phyloP scores from a whole-genome alignment of 2,113 vertebrate genomes.

The Hippocampus comes region DNA sequence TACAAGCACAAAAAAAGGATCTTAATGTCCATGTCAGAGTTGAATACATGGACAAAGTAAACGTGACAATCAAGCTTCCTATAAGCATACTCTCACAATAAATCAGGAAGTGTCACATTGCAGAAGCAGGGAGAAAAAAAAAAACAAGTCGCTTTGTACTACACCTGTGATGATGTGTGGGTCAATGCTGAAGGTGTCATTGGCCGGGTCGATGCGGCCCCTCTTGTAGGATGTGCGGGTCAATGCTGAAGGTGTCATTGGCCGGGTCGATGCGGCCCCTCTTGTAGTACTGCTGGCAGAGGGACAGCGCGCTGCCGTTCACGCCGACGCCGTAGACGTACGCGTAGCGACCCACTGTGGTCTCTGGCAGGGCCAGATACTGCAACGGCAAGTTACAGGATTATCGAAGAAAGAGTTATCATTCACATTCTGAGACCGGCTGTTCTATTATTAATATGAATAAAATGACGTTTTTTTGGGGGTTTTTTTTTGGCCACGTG shows the following conservation, averaged over 20 bases:
- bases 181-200: conserved; percentile 91
- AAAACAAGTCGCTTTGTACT: not conserved
- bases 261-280: conserved; percentile 85
- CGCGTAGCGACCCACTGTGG: conserved; percentile 85
- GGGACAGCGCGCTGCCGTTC: conserved; percentile 78
- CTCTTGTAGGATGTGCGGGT: conserved; percentile 87
- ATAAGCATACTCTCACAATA: not conserved
- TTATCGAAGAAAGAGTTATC: not conserved
- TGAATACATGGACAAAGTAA: too few relatives aligned
- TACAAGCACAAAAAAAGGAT: not conserved
- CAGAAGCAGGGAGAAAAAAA: not conserved
- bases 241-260: conserved; percentile 91
- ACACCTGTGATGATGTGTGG: conserved; percentile 80
- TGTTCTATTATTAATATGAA: not conserved
- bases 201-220: conserved; percentile 86
- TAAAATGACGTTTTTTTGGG: too few relatives aligned
- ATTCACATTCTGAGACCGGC: not conserved
- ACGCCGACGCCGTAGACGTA: conserved; percentile 72
- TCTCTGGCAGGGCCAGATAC: conserved; percentile 80
- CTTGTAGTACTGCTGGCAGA: conserved; percentile 88
- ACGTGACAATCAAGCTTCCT: not conserved
- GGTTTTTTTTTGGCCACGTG: too few relatives aligned
- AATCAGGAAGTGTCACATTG: not conserved
- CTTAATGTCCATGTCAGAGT: too few relatives aligned
- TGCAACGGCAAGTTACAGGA: conserved; percentile 31